phyloP scores from a whole-genome alignment of 2,888 invertebrate genomes.

The Drosophila cracens region DNA sequence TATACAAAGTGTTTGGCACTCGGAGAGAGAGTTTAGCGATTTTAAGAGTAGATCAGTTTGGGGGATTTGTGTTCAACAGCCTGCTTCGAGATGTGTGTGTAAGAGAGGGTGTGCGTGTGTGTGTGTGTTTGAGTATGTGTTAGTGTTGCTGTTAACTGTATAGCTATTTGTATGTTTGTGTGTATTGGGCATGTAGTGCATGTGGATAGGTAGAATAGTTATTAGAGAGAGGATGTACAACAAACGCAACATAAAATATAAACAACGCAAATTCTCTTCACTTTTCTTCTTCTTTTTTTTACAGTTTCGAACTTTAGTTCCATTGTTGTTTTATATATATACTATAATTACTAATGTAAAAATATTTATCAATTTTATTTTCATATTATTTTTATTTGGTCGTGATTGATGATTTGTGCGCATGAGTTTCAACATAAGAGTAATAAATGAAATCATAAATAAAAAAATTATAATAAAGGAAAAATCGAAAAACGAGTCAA shows the following conservation, averaged over 20 bases:
- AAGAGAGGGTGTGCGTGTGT: slow-evolving; percentile 8
- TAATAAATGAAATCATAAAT: slow-evolving; percentile 28
- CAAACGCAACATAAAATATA: slow-evolving; percentile 80
- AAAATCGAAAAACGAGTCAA: neutral
- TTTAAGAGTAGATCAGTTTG: slow-evolving; percentile 16
- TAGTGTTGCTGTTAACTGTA: slow-evolving; percentile 27
- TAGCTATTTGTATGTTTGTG: slow-evolving; percentile 34
- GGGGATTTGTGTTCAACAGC: slow-evolving; percentile 7
- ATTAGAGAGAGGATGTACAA: slow-evolving; percentile 70
- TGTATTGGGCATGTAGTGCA: slow-evolving; percentile 40
- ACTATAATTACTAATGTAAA: slow-evolving; percentile 35
- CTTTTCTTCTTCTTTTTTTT: slow-evolving; percentile 25
- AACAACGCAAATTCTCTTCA: slow-evolving; percentile 70
- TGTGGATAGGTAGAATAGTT: slow-evolving; percentile 41
- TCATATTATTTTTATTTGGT: slow-evolving; percentile 21
- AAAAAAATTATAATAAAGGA: slow-evolving; percentile 16
- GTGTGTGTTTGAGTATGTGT: slow-evolving; percentile 6
- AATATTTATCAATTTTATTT: slow-evolving; percentile 49
- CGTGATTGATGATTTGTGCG: slow-evolving; percentile 79
- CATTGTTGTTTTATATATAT: slow-evolving; percentile 68
- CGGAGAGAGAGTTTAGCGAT: slow-evolving; percentile 30
- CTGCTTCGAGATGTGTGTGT: slow-evolving; percentile 18
- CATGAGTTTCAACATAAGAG: slow-evolving; percentile 73
- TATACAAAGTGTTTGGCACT: slow-evolving; percentile 66
- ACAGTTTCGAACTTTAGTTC: slow-evolving; percentile 55